phyloP scores from a whole-genome alignment of 2,888 invertebrate species.

The Coecobrya sp. region DNA sequence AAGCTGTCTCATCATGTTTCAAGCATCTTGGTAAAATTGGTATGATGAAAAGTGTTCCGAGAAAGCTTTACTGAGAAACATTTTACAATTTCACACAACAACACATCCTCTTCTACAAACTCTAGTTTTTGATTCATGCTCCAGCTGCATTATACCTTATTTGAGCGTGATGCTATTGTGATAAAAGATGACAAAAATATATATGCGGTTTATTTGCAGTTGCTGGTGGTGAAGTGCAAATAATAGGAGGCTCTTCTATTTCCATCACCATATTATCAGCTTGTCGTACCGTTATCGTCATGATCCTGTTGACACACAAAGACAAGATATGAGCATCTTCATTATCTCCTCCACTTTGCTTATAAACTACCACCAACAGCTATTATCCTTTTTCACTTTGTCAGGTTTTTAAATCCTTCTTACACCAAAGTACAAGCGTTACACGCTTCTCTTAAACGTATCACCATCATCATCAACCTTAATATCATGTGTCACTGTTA shows the following conservation, averaged over 20 bases:
- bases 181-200: no score
- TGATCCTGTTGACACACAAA: background rate
- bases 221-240: no score
- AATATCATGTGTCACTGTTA: background rate
- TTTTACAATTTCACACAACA: no score
- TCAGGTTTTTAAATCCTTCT: background rate
- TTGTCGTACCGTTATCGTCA: background rate
- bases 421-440: background rate
- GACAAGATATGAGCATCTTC: background rate
- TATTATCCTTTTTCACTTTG: constrained; percentile 13
- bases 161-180: no score
- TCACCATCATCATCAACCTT: background rate
- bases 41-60: no score
- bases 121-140: no score
- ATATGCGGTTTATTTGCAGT: no score
- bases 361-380: background rate
- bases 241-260: background rate
- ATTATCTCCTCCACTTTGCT: background rate
- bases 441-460: background rate
- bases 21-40: no score
- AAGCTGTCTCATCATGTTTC: no score
- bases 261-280: constrained; percentile 8
- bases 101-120: no score
- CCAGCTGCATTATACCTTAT: no score
- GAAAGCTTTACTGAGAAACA: no score